Evolutionary conservation across 2,888 invertebrate genomes (phyloP).

Genomic region (Schizotus pectinicornis): DNA sequence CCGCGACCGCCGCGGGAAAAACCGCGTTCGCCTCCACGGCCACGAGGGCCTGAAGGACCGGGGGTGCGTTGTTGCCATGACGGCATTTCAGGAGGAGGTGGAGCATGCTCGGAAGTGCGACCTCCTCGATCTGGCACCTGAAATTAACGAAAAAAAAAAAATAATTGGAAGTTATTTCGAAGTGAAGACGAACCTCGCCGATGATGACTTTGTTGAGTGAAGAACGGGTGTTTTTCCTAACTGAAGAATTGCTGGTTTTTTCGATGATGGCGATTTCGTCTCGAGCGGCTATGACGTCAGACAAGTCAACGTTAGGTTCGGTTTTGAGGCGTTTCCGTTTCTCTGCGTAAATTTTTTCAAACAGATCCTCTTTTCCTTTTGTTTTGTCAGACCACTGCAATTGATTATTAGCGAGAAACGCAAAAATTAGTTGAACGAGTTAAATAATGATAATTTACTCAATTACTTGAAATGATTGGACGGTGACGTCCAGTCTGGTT

Average conservation of each 20-base stretch:
- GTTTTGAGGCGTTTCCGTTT: conserved; percentile 62
- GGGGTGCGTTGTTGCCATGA: conserved; percentile 81
- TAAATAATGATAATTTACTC: not conserved
- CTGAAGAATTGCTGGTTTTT: conserved; percentile 88
- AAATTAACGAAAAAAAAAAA: too few species aligned
- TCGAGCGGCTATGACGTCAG: conserved; percentile 85
- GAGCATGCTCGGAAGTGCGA: conserved; percentile 86
- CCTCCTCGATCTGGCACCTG: conserved; percentile 95
- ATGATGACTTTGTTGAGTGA: conserved; percentile 89
- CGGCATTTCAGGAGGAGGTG: conserved; percentile 97
- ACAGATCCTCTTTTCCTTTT: conserved; percentile 74
- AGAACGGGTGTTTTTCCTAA: conserved; percentile 83
- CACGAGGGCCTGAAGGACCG: conserved; percentile 59
- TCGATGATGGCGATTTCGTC: conserved; percentile 85
- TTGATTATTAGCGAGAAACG: too few species aligned
- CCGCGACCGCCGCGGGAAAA: conserved; percentile 47
- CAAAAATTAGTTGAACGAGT: too few species aligned
- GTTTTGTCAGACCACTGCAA: conserved; percentile 86
- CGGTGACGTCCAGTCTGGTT: conserved; percentile 92
- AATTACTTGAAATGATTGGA: conserved; percentile 90
- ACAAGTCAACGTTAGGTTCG: conserved; percentile 72
- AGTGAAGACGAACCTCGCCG: conserved; percentile 65
- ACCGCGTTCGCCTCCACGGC: conserved; percentile 57
- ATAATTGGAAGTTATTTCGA: too few species aligned
- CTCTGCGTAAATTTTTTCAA: conserved; percentile 66